These are phyloP conservation scores for Dermochelys coriacea DNA, from an alignment of 2,797 vertebrate species.

Conservation along the genomic window DNA sequence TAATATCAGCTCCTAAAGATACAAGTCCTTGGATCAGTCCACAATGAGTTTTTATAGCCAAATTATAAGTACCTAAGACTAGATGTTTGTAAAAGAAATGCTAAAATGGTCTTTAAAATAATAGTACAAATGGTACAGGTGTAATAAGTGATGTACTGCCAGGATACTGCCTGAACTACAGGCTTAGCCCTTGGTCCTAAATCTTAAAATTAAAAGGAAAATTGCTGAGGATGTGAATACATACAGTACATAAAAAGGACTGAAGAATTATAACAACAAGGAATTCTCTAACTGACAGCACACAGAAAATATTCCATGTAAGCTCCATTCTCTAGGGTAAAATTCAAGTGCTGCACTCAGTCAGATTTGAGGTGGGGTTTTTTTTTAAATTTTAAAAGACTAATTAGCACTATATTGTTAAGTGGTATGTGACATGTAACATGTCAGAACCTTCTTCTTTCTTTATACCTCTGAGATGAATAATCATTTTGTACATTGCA, in stretches of 20 bases:
- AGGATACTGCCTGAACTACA: slow-evolving; percentile 38
- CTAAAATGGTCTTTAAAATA: slow-evolving; percentile 17
- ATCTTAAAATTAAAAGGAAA: slow-evolving; percentile 2
- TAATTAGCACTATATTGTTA: slow-evolving; percentile 4
- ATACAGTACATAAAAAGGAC: neutral
- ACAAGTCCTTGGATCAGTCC: slow-evolving; percentile 42
- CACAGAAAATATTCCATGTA: neutral
- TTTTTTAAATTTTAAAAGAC: neutral
- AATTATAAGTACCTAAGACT: slow-evolving; percentile 22
- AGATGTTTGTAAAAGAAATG: slow-evolving; percentile 9
- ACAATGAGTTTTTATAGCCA: neutral
- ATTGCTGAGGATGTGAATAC: neutral
- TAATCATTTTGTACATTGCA: neutral
- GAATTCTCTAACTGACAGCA: neutral
- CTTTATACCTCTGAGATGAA: neutral
- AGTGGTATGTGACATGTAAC: neutral
- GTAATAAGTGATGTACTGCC: slow-evolving; percentile 9
- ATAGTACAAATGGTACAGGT: slow-evolving; percentile 43
- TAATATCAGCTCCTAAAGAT: slow-evolving; percentile 33
- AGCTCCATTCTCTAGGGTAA: neutral
- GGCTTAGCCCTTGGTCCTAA: neutral
- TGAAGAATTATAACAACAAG: neutral
- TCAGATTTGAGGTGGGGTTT: neutral
- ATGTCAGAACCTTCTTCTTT: slow-evolving; percentile 16
- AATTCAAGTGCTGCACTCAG: slow-evolving; percentile 23